Evolutionary conservation across 2,797 vertebrate species (phyloP).

Genomic region (Spinibarbus caldwelli): DNA sequence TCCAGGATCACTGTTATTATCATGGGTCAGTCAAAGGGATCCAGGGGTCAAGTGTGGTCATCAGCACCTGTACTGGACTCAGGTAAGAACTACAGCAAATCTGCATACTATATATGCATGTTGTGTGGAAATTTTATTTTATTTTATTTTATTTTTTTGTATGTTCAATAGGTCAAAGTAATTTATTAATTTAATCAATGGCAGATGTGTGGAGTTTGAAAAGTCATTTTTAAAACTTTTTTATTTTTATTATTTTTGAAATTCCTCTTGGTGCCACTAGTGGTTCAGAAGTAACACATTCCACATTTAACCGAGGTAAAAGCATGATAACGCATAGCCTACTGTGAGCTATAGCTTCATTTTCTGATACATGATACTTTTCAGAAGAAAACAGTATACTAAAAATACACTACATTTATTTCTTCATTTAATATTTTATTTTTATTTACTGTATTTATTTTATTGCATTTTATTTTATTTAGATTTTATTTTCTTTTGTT

Average conservation of each 20-base stretch:
- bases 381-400: background rate
- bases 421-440: background rate
- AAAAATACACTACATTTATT: background rate
- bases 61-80: conserved; percentile 91
- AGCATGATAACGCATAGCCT: background rate
- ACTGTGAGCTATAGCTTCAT: background rate
- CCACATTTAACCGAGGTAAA: background rate
- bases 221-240: background rate
- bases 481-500: background rate
- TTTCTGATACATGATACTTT: background rate
- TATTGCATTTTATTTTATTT: background rate
- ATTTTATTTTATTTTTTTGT: background rate
- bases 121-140: background rate
- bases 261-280: background rate
- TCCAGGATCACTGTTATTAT: conserved; percentile 93
- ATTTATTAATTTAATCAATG: background rate
- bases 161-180: too few species aligned
- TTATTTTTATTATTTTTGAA: background rate
- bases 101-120: background rate
- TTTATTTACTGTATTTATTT: background rate
- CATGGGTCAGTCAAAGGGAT: conserved; percentile 84
- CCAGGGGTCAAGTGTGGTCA: conserved; percentile 81
- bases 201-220: too few species aligned
- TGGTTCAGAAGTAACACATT: background rate
- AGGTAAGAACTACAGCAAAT: conserved; percentile 78